phyloP scores from a whole-genome alignment of 2,888 invertebrate species.

The Synergus gifuensis region DNA sequence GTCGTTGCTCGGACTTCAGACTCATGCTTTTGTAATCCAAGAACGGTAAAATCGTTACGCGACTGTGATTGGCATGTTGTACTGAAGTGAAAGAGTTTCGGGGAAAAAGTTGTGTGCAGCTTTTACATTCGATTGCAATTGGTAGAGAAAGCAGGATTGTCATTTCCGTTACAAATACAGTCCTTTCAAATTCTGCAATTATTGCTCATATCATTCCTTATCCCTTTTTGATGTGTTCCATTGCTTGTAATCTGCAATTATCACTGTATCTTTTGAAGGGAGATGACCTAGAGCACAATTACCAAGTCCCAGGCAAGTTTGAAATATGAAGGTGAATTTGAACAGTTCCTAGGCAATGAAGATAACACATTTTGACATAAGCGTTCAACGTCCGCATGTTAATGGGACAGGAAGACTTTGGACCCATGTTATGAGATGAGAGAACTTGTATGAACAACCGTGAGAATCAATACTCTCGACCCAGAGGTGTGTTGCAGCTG shows the following conservation, averaged over 20 bases:
- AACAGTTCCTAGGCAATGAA: background rate
- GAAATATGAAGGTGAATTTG: background rate
- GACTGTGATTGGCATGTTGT: constrained; percentile 23
- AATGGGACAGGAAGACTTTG: constrained; percentile 22
- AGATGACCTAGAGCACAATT: background rate
- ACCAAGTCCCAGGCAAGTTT: background rate
- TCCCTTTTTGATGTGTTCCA: too few relatives aligned
- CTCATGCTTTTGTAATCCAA: background rate
- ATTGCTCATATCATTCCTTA: background rate
- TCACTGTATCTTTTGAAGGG: background rate
- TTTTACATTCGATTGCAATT: constrained; percentile 10
- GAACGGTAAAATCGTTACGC: constrained; percentile 9
- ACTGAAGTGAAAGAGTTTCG: constrained; percentile 38
- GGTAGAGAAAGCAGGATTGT: constrained; percentile 33
- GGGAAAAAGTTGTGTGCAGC: constrained; percentile 20
- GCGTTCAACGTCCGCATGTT: background rate
- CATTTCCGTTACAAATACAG: constrained; percentile 6
- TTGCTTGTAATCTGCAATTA: background rate
- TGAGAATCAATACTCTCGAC: constrained; percentile 66
- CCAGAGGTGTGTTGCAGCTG: constrained; percentile 37
- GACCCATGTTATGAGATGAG: constrained; percentile 22
- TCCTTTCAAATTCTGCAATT: background rate
- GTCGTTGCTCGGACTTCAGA: background rate
- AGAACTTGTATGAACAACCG: constrained; percentile 45
- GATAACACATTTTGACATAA: constrained; percentile 10